phyloP scores from a whole-genome alignment of 2,888 invertebrate genomes.

The Erpobdella octoculata region DNA sequence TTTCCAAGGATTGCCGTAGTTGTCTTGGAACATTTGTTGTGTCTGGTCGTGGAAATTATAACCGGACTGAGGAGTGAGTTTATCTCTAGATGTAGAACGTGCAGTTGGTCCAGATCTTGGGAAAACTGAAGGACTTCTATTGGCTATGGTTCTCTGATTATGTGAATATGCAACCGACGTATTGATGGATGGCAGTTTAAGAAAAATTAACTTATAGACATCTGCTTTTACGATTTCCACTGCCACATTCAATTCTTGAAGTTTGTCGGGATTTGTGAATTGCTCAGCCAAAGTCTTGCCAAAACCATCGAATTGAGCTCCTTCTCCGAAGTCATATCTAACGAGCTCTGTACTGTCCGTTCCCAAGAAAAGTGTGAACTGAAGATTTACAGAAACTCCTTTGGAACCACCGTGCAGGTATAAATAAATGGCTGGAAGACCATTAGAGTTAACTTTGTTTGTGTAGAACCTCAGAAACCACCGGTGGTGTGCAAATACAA shows the following conservation, averaged over 20 bases:
- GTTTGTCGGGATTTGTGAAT: constrained; percentile 31
- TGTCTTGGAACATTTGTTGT: constrained; percentile 37
- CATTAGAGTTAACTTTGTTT: constrained; percentile 35
- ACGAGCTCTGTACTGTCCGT: constrained; percentile 37
- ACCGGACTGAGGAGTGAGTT: background rate
- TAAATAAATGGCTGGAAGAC: constrained; percentile 39
- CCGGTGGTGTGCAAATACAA: constrained; percentile 34
- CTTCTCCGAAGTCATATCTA: constrained; percentile 39
- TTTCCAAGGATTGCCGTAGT: constrained; percentile 40
- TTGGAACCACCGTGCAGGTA: constrained; percentile 36
- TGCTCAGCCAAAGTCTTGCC: constrained; percentile 38
- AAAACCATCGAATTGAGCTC: constrained; percentile 40
- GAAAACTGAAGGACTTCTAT: constrained; percentile 9
- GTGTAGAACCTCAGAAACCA: constrained; percentile 40
- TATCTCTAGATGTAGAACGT: constrained; percentile 2
- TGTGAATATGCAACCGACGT: background rate
- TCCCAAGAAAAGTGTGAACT: constrained; percentile 36
- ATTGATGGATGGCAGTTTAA: background rate
- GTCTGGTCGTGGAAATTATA: background rate
- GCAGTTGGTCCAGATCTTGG: background rate
- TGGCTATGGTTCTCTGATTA: too few relatives aligned
- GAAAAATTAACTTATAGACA: constrained; percentile 33
- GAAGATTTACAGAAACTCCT: constrained; percentile 34
- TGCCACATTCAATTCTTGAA: constrained; percentile 33
- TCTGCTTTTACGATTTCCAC: constrained; percentile 35